Evolutionary conservation across 2,113 vertebrate species (phyloP).

Genomic region (Sebastes fasciatus): DNA sequence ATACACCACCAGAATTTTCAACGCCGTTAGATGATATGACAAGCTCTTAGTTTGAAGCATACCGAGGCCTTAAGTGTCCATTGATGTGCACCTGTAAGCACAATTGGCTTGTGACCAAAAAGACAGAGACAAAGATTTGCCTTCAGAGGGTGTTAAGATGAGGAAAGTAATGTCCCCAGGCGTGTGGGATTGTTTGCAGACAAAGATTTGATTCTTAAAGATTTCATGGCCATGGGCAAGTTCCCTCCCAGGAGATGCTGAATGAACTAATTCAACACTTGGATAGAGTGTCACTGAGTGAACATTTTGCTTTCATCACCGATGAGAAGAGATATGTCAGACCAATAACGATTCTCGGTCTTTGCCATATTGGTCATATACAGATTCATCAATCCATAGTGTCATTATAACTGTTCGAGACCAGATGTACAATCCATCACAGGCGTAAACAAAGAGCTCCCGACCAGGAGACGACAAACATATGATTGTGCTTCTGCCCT

Average conservation of each 20-base stretch:
- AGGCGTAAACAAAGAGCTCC: conserved; percentile 18
- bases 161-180: conserved; percentile 20
- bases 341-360: conserved; percentile 9
- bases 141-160: conserved; percentile 25
- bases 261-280: conserved; percentile 33
- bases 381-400: conserved; percentile 25
- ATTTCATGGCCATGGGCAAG: conserved; percentile 11
- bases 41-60: conserved; percentile 17
- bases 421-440: conserved; percentile 30
- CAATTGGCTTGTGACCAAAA: conserved; percentile 22
- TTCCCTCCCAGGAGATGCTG: conserved; percentile 16
- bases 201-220: conserved; percentile 44
- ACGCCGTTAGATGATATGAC: conserved; percentile 10
- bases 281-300: conserved; percentile 21
- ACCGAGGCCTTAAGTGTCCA: background rate
- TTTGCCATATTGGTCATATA: conserved; percentile 15
- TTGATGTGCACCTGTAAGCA: conserved; percentile 34
- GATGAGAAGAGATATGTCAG: conserved; percentile 19
- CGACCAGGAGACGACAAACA: conserved; percentile 8
- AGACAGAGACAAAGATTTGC: conserved; percentile 18
- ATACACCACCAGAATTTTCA: background rate
- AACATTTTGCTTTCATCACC: conserved; percentile 20
- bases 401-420: conserved; percentile 30
- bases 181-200: conserved; percentile 30
- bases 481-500: background rate